Evolutionary conservation across 1,140 invertebrate species (phyloP).

Genomic region (Plodia interpunctella): DNA sequence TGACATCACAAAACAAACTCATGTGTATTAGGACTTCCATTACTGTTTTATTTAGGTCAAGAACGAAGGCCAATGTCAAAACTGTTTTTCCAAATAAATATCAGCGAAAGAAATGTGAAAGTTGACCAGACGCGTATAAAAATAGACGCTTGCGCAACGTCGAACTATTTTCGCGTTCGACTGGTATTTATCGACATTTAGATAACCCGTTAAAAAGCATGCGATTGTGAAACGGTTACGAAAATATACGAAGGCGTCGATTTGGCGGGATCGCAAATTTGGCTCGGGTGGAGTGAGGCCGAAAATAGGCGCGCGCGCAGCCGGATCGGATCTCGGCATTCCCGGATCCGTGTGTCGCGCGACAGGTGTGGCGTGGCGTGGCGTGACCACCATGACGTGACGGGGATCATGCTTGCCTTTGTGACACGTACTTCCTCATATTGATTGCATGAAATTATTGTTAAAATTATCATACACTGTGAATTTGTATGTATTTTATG

Average conservation of each 20-base stretch:
- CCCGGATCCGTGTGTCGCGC: conserved; percentile 34
- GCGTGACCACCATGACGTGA: not conserved
- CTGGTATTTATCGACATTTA: conserved; percentile 6
- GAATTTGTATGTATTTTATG: too few relatives aligned
- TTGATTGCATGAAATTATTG: too few relatives aligned
- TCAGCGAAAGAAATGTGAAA: conserved; percentile 18
- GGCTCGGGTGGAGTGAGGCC: conserved; percentile 55
- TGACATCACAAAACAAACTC: conserved; percentile 8
- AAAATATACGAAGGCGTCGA: conserved; percentile 67
- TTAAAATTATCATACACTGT: too few relatives aligned
- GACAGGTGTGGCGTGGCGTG: conserved; percentile 27
- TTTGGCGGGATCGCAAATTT: conserved; percentile 72
- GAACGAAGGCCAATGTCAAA: conserved; percentile 65
- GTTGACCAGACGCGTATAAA: conserved; percentile 10
- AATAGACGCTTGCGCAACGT: conserved; percentile 15
- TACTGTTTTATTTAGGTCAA: conserved; percentile 37
- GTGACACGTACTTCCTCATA: too few relatives aligned
- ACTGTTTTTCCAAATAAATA: conserved; percentile 36
- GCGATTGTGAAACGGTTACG: conserved; percentile 64
- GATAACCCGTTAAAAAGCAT: conserved; percentile 8
- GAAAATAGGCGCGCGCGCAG: conserved; percentile 61
- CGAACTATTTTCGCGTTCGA: conserved; percentile 10
- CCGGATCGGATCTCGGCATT: conserved; percentile 68
- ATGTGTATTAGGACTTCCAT: conserved; percentile 10
- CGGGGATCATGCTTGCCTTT: not conserved